Evolutionary conservation across 2,888 invertebrate genomes (phyloP), one percentile per base, ranked within the genome.

Genomic region (Cataglyphis livida): DNA sequence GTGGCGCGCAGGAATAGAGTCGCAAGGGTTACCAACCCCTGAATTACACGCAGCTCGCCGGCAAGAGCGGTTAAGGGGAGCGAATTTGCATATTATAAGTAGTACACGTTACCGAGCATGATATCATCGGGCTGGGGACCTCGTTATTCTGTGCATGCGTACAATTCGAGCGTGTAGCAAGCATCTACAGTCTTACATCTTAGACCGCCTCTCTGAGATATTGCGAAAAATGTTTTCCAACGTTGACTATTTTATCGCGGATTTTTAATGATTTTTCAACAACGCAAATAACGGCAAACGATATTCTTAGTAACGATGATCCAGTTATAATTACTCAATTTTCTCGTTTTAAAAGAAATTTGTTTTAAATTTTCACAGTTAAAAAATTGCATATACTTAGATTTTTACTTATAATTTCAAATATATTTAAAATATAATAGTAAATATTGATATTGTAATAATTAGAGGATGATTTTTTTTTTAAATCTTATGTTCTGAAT

Each of bases 21-120:
- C 92, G 88, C 90, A 88, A 90, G 92, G 92, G 92, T 92, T 92
- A 90, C 88, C 90, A 92, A 92, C 92, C 91, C 92, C 91, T 92
- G 88, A 92, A 92, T 93, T 91, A 91, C 91, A 90, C 87, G 86
- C 87, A 86, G 90, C 71, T 89, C 85, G 87, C 89, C 75, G 83
- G 82, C 84, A 83, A 88, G 85, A 85, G 71, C 85, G 85, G 87
- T 81, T 89, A 88, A 86, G 88, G 88, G 89, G 90, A 88, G 88
- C 85, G 89, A 92, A 94, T 94, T 94, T 94, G 94, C 94, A 94
- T 94, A 94, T 94, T 94, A 93, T 94, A 94, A 94, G 94, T 94
- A 94, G 93, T 93, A 93, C 94, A 94, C 89, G 93, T 91, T 92
- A 92, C 92, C 90, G 86, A 83, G 88, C 70, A 90, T 90, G 94